phyloP scores from a whole-genome alignment of 2,888 invertebrate genomes.

The Graphium colonna region DNA sequence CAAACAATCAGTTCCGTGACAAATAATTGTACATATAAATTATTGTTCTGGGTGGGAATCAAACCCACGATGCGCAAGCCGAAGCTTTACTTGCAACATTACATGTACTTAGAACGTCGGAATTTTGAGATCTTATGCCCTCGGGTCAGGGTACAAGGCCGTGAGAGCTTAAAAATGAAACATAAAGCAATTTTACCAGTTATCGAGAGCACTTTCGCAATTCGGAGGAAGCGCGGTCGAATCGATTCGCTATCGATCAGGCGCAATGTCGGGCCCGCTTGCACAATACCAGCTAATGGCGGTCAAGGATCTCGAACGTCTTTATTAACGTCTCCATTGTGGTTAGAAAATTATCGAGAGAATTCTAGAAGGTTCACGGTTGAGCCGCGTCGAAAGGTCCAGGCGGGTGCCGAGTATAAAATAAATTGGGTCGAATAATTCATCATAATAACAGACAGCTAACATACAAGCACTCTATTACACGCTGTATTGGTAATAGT shows the following conservation, averaged over 20 bases:
- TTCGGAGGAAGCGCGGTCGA: slow-evolving; percentile 39
- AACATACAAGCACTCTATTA: too few relatives aligned
- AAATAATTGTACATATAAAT: too few relatives aligned
- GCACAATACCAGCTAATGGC: slow-evolving; percentile 61
- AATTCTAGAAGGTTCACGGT: slow-evolving; percentile 9
- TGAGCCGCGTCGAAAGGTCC: background rate
- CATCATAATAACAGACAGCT: slow-evolving; percentile 13
- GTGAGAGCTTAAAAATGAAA: too few relatives aligned
- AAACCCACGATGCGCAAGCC: too few relatives aligned
- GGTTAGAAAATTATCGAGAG: slow-evolving; percentile 17
- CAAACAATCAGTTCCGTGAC: too few relatives aligned
- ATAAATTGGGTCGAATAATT: slow-evolving; percentile 19
- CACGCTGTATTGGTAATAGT: too few relatives aligned
- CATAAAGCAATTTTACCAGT: background rate
- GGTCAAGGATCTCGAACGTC: slow-evolving; percentile 61
- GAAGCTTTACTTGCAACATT: too few relatives aligned
- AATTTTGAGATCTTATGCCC: too few relatives aligned
- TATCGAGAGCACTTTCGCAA: slow-evolving; percentile 46
- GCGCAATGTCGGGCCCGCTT: slow-evolving; percentile 53
- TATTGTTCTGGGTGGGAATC: too few relatives aligned
- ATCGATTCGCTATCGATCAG: slow-evolving; percentile 55
- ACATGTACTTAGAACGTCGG: too few relatives aligned
- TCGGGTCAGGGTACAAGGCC: too few relatives aligned
- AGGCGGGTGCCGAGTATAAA: background rate
- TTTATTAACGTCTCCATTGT: slow-evolving; percentile 47